Evolutionary conservation across 1,140 invertebrate species (phyloP), one percentile per base, ranked within the genome.

Genomic region (Drosophila repleta): DNA sequence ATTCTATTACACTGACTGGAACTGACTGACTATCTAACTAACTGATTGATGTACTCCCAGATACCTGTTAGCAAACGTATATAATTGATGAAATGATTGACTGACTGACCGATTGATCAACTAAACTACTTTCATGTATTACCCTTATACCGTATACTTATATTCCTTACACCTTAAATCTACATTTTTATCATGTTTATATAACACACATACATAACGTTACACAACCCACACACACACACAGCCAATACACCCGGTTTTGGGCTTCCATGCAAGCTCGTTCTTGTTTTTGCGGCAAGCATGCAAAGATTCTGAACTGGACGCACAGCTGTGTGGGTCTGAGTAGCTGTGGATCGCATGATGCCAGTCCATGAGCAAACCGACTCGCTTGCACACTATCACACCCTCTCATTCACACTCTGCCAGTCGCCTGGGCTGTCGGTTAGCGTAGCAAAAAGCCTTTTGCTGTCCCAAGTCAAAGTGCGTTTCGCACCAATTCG

Each of bases 401-500:
- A 8, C 45, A 4, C 29, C 4, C 35, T 49, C 17, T 29, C 41
- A 49, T 18, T 10, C 32, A 18, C 56, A 41, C 55, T 10, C 24
- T 45, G 1, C 11, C 10, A 8, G 21, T 51, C 49, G 8, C 17
- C 26, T 3, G 15, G 41, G 3, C 20, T 70, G 43, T 39, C 41
- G 24, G 11, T 39, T 41, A 35, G 39, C 46, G 17, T 46, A 68
- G 48, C 48, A 67, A 75, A 74, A 55, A 77, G 73, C 69, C 39
- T 79, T 76, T 69, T 76, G 52, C 72, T 79, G 79, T 68, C 68
- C 32, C 79, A 74, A 88, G 83, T 88, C 84, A 88, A 88, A 88
- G 83, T 88, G 83, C 83, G 83, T 83, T 73, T 83, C 79, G 84
- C 83, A 88, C 79, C 83, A 87, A 76, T 88, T 87, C 83, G 58